A percentile compares a stretch with the other conserved stretches of the same genome.
Conservation (phyloP, 92 coral and sea anemone species). For the Phenganax subtilis region DNA sequence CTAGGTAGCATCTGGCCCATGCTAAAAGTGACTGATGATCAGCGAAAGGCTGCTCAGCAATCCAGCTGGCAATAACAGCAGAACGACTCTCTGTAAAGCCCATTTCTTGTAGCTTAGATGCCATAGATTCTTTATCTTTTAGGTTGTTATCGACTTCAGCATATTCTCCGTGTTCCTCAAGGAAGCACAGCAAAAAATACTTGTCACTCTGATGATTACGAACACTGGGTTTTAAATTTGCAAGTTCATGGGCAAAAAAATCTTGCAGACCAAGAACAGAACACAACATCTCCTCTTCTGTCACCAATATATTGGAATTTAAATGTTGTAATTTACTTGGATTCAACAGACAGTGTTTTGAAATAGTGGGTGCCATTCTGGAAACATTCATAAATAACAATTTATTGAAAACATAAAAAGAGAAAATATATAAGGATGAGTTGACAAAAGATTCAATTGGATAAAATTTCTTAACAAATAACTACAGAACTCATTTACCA, state of each 20-base stretch:
- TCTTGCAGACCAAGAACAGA: constrained; percentile 1
- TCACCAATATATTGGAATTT: background rate
- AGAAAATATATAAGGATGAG: no score
- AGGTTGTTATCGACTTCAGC: background rate
- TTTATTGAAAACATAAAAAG: no score
- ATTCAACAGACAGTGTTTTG: no score
- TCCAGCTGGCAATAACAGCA: constrained; percentile 13
- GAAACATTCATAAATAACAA: no score
- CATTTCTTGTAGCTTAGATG: constrained; percentile 14
- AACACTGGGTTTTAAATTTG: background rate
- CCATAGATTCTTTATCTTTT: background rate
- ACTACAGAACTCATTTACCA: no score
- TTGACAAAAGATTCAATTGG: no score
- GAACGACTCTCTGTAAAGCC: constrained; percentile 35
- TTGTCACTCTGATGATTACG: constrained; percentile 19
- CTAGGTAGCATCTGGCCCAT: constrained; percentile 1
- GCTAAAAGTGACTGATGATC: constrained; percentile 19
- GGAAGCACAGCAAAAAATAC: constrained; percentile 10
- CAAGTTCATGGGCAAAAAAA: background rate
- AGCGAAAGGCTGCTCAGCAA: constrained; percentile 12
- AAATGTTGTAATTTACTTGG: background rate
- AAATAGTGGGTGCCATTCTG: no score
- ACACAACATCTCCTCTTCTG: background rate
- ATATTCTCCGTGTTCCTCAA: background rate
- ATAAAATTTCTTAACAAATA: no score